phyloP scores from a whole-genome alignment of 1,140 invertebrate species.

The Mercenaria mercenaria region DNA sequence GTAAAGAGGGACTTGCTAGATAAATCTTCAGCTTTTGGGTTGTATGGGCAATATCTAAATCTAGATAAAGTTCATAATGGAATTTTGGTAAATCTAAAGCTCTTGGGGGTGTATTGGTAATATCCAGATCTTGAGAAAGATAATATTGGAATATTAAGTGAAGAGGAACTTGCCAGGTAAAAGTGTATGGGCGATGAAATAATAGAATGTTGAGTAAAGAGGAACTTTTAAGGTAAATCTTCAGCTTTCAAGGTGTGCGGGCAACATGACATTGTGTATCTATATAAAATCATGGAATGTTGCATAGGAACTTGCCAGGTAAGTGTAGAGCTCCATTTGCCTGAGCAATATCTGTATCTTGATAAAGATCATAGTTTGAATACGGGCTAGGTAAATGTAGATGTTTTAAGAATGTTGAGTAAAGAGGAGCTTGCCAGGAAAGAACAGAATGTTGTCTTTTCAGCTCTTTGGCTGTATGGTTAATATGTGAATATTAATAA shows the following conservation, averaged over 20 bases:
- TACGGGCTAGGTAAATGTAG: slow-evolving; percentile 96
- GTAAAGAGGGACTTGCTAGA: too few species aligned
- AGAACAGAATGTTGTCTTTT: too few species aligned
- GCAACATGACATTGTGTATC: too few species aligned
- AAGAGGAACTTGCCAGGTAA: slow-evolving; percentile 92
- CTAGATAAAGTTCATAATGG: slow-evolving; percentile 98
- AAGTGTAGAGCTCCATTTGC: slow-evolving; percentile 73
- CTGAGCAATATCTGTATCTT: slow-evolving; percentile 97
- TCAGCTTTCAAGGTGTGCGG: slow-evolving; percentile 96
- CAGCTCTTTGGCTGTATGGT: too few species aligned
- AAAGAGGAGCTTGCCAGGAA: slow-evolving; percentile 92
- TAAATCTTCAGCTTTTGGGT: slow-evolving; percentile 94
- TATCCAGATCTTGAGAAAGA: slow-evolving; percentile 97
- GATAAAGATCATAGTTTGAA: slow-evolving; percentile 98
- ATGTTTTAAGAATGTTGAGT: slow-evolving; percentile 98
- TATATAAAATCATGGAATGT: too few species aligned
- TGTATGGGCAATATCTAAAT: slow-evolving; percentile 97
- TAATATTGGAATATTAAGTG: slow-evolving; percentile 98
- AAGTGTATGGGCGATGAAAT: too few species aligned
- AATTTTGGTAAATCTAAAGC: slow-evolving; percentile 97
- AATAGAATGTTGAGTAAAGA: too few species aligned
- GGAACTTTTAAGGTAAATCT: too few species aligned
- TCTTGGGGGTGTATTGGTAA: slow-evolving; percentile 95
- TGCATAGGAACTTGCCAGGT: slow-evolving; percentile 92
- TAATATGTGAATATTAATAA: too few species aligned